Conservation (phyloP, 2,113 vertebrate species). For the Crocuta crocuta region DNA sequence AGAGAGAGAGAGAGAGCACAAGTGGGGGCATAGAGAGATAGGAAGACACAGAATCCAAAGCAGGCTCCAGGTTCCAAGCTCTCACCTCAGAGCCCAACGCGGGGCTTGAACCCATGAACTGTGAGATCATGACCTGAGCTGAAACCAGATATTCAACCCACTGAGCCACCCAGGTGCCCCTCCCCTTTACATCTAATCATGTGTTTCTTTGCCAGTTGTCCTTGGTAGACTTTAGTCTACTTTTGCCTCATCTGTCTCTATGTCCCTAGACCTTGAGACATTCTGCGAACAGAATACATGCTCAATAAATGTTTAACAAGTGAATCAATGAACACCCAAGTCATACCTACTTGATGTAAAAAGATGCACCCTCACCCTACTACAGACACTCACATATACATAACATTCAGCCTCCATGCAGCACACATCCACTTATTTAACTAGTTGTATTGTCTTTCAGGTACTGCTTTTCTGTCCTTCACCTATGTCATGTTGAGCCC, state of each 20-base stretch:
- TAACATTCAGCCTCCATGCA: not conserved
- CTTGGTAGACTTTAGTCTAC: not conserved
- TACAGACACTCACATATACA: not conserved
- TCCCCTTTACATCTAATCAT: not conserved
- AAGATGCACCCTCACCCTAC: not conserved
- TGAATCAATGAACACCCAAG: not conserved
- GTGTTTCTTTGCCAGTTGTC: not conserved
- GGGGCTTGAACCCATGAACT: too few relatives aligned
- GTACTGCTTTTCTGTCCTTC: not conserved
- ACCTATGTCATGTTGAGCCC: not conserved
- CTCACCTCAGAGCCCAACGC: fast-evolving
- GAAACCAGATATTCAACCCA: too few relatives aligned
- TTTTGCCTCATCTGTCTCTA: not conserved
- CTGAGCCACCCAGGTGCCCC: too few relatives aligned
- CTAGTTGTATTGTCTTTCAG: not conserved
- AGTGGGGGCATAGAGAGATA: too few relatives aligned
- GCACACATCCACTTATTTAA: not conserved
- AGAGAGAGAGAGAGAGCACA: too few relatives aligned
- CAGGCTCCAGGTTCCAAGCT: too few relatives aligned
- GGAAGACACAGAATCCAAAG: too few relatives aligned
- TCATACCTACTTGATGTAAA: not conserved
- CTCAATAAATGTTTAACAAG: not conserved
- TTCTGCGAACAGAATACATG: not conserved
- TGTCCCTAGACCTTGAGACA: not conserved
- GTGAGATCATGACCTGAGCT: too few relatives aligned